Conservation (phyloP, 2,888 invertebrate genomes). For the Halictus ligatus region DNA sequence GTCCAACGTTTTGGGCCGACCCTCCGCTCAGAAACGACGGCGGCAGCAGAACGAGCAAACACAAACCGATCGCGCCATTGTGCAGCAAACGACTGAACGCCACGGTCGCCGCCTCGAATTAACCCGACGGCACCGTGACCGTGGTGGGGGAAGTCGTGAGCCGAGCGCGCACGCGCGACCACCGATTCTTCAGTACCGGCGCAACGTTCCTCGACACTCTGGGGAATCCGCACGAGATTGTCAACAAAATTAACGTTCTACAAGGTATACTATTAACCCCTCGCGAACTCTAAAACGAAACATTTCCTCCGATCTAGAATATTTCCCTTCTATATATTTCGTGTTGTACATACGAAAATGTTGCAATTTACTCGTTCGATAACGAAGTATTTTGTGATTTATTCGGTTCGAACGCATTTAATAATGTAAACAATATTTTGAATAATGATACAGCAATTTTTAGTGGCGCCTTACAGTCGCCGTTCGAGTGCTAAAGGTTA, state of each 20-base stretch:
- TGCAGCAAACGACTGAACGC: constrained; percentile 80
- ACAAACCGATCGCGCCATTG: constrained; percentile 80
- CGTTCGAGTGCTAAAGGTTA: too few relatives aligned
- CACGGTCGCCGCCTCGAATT: constrained; percentile 48
- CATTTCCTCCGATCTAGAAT: too few relatives aligned
- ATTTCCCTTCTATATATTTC: too few relatives aligned
- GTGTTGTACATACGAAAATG: too few relatives aligned
- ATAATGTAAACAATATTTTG: too few relatives aligned
- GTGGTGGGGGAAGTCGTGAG: neutral
- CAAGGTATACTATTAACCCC: neutral
- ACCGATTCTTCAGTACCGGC: constrained; percentile 48
- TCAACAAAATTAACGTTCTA: neutral
- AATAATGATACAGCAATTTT: too few relatives aligned
- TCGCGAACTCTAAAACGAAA: too few relatives aligned
- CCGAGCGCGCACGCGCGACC: constrained; percentile 40
- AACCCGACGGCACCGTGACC: constrained; percentile 10
- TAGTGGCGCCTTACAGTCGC: too few relatives aligned
- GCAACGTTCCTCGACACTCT: neutral
- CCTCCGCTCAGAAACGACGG: constrained; percentile 83
- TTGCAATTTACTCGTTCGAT: too few relatives aligned
- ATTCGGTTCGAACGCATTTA: too few relatives aligned
- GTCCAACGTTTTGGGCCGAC: constrained; percentile 82
- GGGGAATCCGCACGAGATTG: neutral
- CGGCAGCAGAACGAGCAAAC: constrained; percentile 72
- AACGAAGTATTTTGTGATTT: too few relatives aligned